Evolutionary conservation across 2,888 invertebrate species (phyloP).

Genomic region (Caenorhabditis panamensis): DNA sequence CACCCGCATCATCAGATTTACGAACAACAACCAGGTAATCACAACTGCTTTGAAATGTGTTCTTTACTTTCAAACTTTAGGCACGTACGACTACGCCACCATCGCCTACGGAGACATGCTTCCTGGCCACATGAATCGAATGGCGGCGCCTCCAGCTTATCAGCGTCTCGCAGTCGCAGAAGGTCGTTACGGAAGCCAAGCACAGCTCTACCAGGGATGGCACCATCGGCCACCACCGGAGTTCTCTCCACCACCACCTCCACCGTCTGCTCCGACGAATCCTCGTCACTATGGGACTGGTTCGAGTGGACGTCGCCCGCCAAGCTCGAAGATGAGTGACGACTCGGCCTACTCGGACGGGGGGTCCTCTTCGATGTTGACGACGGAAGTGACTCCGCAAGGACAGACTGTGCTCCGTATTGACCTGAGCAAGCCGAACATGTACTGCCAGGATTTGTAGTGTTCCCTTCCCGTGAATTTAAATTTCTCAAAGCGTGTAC

Average conservation of each 20-base stretch:
- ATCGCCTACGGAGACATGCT: constrained; percentile 75
- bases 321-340: constrained; percentile 71
- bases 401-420: constrained; percentile 73
- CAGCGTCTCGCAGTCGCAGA: constrained; percentile 55
- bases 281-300: constrained; percentile 44
- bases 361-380: constrained; percentile 69
- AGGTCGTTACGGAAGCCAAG: constrained; percentile 54
- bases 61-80: too few relatives aligned
- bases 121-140: constrained; percentile 56
- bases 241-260: constrained; percentile 68
- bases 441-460: constrained; percentile 64
- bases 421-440: constrained; percentile 67
- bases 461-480: too few relatives aligned
- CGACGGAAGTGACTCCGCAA: constrained; percentile 69
- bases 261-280: constrained; percentile 27
- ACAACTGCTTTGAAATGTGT: not conserved
- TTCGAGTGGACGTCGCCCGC: constrained; percentile 60
- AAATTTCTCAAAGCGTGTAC: constrained; percentile 20
- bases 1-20: constrained; percentile 61
- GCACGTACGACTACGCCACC: constrained; percentile 74
- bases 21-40: constrained; percentile 58
- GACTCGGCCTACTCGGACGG: constrained; percentile 77
- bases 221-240: constrained; percentile 68
- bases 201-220: constrained; percentile 53
- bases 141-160: constrained; percentile 64